Evolutionary conservation across 2,797 vertebrate species (phyloP).

Genomic region (Poeciliopsis turneri): DNA sequence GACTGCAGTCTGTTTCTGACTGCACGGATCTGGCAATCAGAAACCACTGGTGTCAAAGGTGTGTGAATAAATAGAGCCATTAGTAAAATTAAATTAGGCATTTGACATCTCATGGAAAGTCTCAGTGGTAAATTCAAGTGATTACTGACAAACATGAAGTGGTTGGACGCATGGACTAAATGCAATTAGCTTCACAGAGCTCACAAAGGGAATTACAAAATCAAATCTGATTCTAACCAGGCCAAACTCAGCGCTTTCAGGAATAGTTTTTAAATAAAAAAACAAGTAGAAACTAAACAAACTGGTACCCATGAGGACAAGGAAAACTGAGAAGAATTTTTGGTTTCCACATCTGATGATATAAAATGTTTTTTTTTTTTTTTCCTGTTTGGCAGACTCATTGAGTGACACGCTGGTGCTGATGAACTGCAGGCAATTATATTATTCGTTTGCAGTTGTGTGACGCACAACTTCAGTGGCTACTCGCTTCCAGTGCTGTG

Average conservation of each 20-base stretch:
- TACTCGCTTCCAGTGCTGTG: slow-evolving; percentile 21
- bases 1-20: slow-evolving; percentile 12
- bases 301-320: neutral
- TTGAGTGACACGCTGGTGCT: slow-evolving; percentile 27
- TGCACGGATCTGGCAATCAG: slow-evolving; percentile 8
- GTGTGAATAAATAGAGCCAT: slow-evolving; percentile 33
- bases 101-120: slow-evolving; percentile 53
- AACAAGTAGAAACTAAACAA: neutral
- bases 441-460: slow-evolving; percentile 31
- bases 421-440: slow-evolving; percentile 36
- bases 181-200: slow-evolving; percentile 43
- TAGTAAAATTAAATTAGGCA: slow-evolving; percentile 28
- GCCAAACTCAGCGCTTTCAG: slow-evolving; percentile 36
- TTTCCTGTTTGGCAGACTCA: neutral
- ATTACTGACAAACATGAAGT: slow-evolving; percentile 48
- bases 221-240: slow-evolving; percentile 29
- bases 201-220: slow-evolving; percentile 39
- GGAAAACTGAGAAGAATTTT: neutral
- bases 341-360: neutral
- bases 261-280: slow-evolving; percentile 37
- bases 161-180: slow-evolving; percentile 42
- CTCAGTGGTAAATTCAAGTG: slow-evolving; percentile 39
- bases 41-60: slow-evolving; percentile 13
- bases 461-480: slow-evolving; percentile 13
- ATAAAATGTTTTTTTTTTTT: neutral